Evolutionary conservation across 1,140 invertebrate genomes (phyloP).

Genomic region (Cyphomyrmex costatus): DNA sequence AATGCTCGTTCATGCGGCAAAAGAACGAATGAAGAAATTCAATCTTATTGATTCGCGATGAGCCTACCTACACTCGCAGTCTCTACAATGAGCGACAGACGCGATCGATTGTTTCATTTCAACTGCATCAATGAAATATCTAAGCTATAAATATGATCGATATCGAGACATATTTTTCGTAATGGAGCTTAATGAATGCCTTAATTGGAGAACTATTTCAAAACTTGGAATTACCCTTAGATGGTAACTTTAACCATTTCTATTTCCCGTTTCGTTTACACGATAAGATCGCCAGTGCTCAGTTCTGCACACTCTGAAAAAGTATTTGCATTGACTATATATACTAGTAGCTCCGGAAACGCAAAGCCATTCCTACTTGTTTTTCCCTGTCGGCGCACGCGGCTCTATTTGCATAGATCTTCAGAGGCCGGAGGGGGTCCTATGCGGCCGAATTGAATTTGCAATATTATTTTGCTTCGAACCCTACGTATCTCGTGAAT

Average conservation of each 20-base stretch:
- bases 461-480: constrained; percentile 75
- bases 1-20: constrained; percentile 61
- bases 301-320: constrained; percentile 69
- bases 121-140: not conserved
- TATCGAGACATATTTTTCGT: not conserved
- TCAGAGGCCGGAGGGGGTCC: constrained; percentile 41
- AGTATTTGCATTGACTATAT: constrained; percentile 80
- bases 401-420: constrained; percentile 81
- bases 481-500: constrained; percentile 39
- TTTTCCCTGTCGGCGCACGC: constrained; percentile 70
- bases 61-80: constrained; percentile 21
- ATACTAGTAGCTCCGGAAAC: constrained; percentile 70
- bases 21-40: constrained; percentile 56
- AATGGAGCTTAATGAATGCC: not conserved
- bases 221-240: not conserved
- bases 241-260: not conserved
- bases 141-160: not conserved
- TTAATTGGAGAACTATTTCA: not conserved
- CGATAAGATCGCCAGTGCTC: constrained; percentile 25
- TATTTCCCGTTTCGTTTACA: constrained; percentile 29
- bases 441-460: constrained; percentile 75
- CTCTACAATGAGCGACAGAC: not conserved
- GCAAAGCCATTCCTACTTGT: constrained; percentile 71
- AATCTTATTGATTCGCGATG: constrained; percentile 70
- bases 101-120: constrained; percentile 1